Evolutionary conservation across 1,140 invertebrate genomes (phyloP).

Genomic region (Drosophila eugracilis): DNA sequence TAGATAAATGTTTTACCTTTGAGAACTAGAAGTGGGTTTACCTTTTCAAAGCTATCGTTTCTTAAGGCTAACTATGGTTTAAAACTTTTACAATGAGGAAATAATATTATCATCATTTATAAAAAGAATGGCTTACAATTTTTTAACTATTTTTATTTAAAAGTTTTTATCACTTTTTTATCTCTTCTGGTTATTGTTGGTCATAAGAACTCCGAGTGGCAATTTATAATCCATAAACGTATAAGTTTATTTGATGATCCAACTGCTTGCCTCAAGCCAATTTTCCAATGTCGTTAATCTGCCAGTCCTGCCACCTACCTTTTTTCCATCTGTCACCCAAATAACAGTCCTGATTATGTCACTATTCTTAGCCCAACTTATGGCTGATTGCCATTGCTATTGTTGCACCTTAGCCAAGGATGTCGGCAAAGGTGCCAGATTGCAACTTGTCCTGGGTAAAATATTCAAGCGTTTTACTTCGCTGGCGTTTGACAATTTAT

Average conservation of each 20-base stretch:
- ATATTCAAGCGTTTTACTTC: constrained; percentile 49
- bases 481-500: constrained; percentile 73
- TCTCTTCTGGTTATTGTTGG: too few relatives aligned
- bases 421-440: constrained; percentile 22
- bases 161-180: too few relatives aligned
- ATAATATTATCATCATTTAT: too few relatives aligned
- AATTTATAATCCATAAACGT: constrained; percentile 9
- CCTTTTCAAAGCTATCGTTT: background rate
- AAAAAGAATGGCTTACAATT: too few relatives aligned
- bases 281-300: constrained; percentile 23
- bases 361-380: constrained; percentile 11
- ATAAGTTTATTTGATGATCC: constrained; percentile 11
- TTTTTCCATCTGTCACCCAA: background rate
- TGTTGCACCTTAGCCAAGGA: constrained; percentile 40
- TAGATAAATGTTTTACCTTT: too few relatives aligned
- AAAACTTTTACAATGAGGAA: too few relatives aligned
- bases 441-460: constrained; percentile 29
- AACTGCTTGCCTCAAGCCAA: background rate
- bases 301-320: background rate
- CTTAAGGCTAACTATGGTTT: background rate
- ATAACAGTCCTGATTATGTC: background rate
- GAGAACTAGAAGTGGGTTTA: too few relatives aligned
- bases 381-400: constrained; percentile 31
- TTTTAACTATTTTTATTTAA: too few relatives aligned
- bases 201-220: background rate